Percentiles rank a stretch among this genome's conserved stretches.
Conservation (phyloP, 37 sponge, comb jelly and placozoan species). For the Theonella swinhoei region DNA sequence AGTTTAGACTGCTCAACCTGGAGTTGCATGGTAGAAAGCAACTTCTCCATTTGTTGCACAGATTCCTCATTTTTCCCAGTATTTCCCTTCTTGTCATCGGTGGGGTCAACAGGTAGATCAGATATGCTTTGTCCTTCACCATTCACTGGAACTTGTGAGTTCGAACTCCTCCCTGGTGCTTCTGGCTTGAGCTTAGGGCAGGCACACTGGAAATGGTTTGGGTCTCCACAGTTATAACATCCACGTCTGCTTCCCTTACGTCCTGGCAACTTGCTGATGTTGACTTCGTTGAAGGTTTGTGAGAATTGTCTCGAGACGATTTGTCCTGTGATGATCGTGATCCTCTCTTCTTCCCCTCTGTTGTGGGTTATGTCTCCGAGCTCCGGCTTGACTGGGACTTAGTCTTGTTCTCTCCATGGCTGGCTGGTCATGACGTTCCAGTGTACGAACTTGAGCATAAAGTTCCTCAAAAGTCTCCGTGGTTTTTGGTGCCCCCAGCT, state of each 20-base stretch:
- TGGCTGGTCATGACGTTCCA: constrained; percentile 16
- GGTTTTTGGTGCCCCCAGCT: constrained; percentile 21
- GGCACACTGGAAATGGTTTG: not conserved
- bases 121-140: not conserved
- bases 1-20: not conserved
- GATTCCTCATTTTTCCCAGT: not conserved
- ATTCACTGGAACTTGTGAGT: not conserved
- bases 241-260: not conserved
- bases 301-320: not conserved
- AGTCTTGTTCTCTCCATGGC: not conserved
- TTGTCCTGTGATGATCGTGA: not conserved
- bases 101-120: not conserved
- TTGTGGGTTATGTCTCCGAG: not conserved
- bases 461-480: constrained; percentile 12
- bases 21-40: not conserved
- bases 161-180: not conserved
- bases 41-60: not conserved
- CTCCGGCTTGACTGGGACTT: not conserved
- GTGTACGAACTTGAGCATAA: not conserved
- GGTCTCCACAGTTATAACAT: not conserved
- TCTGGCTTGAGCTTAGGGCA: not conserved
- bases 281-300: not conserved
- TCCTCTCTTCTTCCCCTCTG: not conserved
- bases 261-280: not conserved
- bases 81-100: not conserved